phyloP scores from a whole-genome alignment of 2,888 invertebrate genomes.

The Scaptodrosophila latifasciaeformis region DNA sequence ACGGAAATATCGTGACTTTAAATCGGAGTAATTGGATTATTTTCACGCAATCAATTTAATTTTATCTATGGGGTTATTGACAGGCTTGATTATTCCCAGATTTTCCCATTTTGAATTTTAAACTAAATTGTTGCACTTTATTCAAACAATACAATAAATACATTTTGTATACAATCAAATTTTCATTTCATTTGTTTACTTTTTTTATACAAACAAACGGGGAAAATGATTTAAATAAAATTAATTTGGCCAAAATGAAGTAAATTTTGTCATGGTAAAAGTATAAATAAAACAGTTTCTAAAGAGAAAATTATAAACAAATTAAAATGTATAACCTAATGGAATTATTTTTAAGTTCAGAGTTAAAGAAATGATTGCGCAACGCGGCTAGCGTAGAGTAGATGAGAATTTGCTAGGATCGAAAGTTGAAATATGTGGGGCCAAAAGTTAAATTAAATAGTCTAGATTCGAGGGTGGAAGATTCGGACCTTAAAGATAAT shows the following conservation, averaged over 20 bases:
- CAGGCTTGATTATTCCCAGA: neutral
- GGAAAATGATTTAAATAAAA: neutral
- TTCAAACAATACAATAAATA: constrained; percentile 62
- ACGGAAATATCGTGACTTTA: constrained; percentile 27
- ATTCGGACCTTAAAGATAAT: constrained; percentile 42
- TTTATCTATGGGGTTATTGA: neutral
- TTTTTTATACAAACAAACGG: too few relatives aligned
- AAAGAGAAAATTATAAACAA: neutral
- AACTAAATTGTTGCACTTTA: constrained; percentile 61
- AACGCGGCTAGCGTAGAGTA: constrained; percentile 61
- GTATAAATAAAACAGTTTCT: neutral
- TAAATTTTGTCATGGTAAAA: neutral
- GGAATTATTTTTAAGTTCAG: neutral
- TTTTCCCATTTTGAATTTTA: too few relatives aligned
- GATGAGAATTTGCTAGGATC: neutral
- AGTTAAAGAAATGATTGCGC: constrained; percentile 38
- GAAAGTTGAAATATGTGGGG: neutral
- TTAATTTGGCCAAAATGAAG: neutral
- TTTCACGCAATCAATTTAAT: too few relatives aligned
- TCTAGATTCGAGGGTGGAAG: neutral
- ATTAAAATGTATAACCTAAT: neutral
- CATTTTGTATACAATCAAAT: constrained; percentile 46
- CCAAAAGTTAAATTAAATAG: constrained; percentile 2
- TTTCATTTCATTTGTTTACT: constrained; percentile 14
- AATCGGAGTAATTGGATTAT: too few relatives aligned